Conservation (phyloP, 1,140 invertebrate genomes). For the Drosophila teissieri region DNA sequence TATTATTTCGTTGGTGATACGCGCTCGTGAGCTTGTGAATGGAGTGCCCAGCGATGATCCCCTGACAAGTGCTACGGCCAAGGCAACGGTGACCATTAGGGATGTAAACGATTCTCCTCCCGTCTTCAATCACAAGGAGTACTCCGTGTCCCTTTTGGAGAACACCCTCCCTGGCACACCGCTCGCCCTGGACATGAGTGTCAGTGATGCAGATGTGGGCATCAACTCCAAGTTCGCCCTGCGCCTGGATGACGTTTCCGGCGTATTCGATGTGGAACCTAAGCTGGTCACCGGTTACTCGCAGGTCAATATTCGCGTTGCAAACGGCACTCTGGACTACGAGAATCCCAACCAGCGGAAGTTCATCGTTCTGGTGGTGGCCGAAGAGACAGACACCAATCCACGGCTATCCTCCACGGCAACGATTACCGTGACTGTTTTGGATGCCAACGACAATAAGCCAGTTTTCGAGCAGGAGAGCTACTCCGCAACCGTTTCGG, state of each 20-base stretch:
- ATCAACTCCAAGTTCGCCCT: conserved; percentile 92
- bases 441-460: conserved; percentile 96
- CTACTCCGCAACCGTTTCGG: conserved; percentile 90
- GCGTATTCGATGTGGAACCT: conserved; percentile 93
- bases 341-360: conserved; percentile 96
- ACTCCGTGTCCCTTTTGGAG: conserved; percentile 92
- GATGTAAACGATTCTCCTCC: conserved; percentile 98
- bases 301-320: conserved; percentile 91
- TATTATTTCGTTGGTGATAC: conserved; percentile 90
- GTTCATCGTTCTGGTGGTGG: conserved; percentile 94
- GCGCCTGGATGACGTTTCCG: conserved; percentile 91
- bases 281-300: conserved; percentile 91
- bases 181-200: conserved; percentile 93
- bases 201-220: conserved; percentile 93
- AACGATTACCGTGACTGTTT: conserved; percentile 92
- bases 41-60: conserved; percentile 89
- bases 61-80: conserved; percentile 88
- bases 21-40: conserved; percentile 91
- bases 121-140: conserved; percentile 91
- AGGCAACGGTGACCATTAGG: conserved; percentile 92
- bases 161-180: conserved; percentile 93
- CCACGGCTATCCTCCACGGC: conserved; percentile 93
- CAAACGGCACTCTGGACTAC: conserved; percentile 92
- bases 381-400: conserved; percentile 90
- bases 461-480: conserved; percentile 91